Evolutionary conservation across 2,113 vertebrate genomes (phyloP).

Genomic region (Semnornis frantzii): DNA sequence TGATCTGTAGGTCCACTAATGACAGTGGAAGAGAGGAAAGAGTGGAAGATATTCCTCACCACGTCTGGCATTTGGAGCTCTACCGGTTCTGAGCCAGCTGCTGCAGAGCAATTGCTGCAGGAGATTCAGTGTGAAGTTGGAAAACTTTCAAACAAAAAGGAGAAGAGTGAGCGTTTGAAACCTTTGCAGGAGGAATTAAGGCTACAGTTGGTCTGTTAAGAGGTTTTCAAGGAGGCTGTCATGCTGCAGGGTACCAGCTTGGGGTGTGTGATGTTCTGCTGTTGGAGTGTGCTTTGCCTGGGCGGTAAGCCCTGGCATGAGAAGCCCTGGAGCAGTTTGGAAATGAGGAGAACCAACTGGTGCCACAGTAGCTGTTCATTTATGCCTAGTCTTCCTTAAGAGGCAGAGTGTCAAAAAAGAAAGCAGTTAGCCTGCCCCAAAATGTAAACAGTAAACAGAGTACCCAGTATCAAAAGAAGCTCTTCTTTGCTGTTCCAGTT

Average conservation of each 20-base stretch:
- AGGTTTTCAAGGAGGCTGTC: conserved; percentile 33
- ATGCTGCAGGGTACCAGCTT: not conserved
- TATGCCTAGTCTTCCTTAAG: conserved; percentile 2
- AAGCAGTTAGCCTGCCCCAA: not conserved
- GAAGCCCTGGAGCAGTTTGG: not conserved
- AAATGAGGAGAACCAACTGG: conserved; percentile 46
- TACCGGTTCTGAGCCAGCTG: not conserved
- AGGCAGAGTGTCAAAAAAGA: not conserved
- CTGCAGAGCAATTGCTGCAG: not conserved
- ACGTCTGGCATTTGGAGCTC: not conserved
- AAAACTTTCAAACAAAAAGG: not conserved
- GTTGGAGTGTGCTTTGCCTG: conserved; percentile 20
- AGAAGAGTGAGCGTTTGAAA: not conserved
- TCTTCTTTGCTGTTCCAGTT: not conserved
- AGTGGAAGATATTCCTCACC: not conserved
- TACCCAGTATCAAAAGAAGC: not conserved
- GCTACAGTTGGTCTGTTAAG: conserved; percentile 19
- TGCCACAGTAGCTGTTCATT: conserved; percentile 26
- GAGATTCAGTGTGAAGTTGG: not conserved
- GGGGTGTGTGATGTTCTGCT: not conserved
- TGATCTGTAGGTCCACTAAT: not conserved
- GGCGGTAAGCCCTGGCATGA: conserved; percentile 47
- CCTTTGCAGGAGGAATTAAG: conserved; percentile 11
- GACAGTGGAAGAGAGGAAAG: not conserved
- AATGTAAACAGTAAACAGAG: not conserved